Evolutionary conservation across 2,888 invertebrate species (phyloP).

Genomic region (Orthonevra nobilis): DNA sequence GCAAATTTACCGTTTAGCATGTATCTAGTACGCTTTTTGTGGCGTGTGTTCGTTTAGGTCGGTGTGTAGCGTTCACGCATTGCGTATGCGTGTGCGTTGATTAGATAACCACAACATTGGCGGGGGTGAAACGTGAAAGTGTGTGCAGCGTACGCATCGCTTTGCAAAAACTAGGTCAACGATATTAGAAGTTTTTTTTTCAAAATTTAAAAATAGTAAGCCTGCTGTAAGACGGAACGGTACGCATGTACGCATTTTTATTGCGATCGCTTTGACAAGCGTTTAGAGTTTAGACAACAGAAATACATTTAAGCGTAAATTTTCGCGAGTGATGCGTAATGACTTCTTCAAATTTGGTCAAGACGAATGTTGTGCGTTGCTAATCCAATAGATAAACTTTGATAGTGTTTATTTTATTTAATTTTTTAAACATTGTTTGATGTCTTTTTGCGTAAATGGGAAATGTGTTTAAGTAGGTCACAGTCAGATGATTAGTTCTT

Average conservation of each 20-base stretch:
- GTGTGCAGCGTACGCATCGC: constrained; percentile 37
- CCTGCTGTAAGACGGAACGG: not conserved
- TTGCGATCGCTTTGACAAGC: constrained; percentile 22
- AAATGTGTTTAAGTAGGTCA: too few relatives aligned
- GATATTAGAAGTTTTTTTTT: constrained; percentile 46
- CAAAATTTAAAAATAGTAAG: constrained; percentile 18
- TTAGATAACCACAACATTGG: constrained; percentile 21
- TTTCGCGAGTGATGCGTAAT: too few relatives aligned
- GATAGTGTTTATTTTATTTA: too few relatives aligned
- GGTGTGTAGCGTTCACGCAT: constrained; percentile 52
- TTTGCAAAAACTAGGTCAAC: constrained; percentile 54
- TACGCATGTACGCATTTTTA: constrained; percentile 31
- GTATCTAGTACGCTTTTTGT: not conserved
- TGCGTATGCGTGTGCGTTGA: constrained; percentile 50
- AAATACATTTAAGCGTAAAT: too few relatives aligned
- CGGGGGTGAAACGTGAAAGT: constrained; percentile 9
- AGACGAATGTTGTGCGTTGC: too few relatives aligned
- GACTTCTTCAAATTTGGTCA: too few relatives aligned
- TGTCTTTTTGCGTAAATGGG: too few relatives aligned
- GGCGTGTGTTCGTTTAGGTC: not conserved
- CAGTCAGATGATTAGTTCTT: too few relatives aligned
- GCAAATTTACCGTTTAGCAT: constrained; percentile 32
- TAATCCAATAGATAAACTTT: too few relatives aligned
- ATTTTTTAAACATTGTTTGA: too few relatives aligned
- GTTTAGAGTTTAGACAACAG: too few relatives aligned